Conservation (phyloP, 2,888 invertebrate species). For the Ligdia adustata region DNA sequence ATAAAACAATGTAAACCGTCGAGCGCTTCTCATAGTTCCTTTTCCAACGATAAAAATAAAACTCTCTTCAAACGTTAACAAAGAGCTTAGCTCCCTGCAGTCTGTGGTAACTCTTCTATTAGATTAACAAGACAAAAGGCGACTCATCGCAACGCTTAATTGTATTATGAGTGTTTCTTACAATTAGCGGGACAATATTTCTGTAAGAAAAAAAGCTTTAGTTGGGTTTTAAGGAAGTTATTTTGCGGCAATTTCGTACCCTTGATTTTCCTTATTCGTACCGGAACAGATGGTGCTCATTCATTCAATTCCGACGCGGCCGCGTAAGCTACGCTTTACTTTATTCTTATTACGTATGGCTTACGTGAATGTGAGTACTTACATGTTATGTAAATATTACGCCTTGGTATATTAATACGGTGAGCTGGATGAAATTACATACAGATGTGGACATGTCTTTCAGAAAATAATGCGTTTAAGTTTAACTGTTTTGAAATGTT, state of each 20-base stretch:
- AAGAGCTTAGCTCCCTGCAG: slow-evolving; percentile 37
- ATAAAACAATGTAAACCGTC: slow-evolving; percentile 33
- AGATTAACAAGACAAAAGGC: slow-evolving; percentile 68
- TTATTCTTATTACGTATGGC: slow-evolving; percentile 20
- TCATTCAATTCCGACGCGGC: slow-evolving; percentile 21
- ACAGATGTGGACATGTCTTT: too few species aligned
- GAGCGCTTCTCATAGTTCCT: slow-evolving; percentile 33
- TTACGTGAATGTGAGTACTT: slow-evolving; percentile 12
- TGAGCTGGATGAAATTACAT: slow-evolving; percentile 6
- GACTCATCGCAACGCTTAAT: slow-evolving; percentile 43
- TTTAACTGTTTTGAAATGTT: too few species aligned
- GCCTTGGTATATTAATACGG: slow-evolving; percentile 2
- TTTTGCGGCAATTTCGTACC: slow-evolving; percentile 17
- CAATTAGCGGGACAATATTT: slow-evolving; percentile 30
- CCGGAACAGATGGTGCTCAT: slow-evolving; percentile 24
- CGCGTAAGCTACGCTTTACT: slow-evolving; percentile 17
- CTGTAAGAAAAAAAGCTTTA: slow-evolving; percentile 18
- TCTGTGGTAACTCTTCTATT: slow-evolving; percentile 48
- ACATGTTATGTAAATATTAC: slow-evolving; percentile 16
- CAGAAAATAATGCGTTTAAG: too few species aligned
- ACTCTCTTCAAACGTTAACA: slow-evolving; percentile 50
- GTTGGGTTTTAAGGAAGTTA: slow-evolving; percentile 21
- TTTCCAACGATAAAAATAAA: slow-evolving; percentile 46
- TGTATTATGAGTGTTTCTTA: slow-evolving; percentile 41
- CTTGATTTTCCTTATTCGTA: slow-evolving; percentile 27